These are phyloP conservation scores for Enteromius anoplus DNA, from an alignment of 2,797 vertebrate genomes.

Conservation along the genomic window DNA sequence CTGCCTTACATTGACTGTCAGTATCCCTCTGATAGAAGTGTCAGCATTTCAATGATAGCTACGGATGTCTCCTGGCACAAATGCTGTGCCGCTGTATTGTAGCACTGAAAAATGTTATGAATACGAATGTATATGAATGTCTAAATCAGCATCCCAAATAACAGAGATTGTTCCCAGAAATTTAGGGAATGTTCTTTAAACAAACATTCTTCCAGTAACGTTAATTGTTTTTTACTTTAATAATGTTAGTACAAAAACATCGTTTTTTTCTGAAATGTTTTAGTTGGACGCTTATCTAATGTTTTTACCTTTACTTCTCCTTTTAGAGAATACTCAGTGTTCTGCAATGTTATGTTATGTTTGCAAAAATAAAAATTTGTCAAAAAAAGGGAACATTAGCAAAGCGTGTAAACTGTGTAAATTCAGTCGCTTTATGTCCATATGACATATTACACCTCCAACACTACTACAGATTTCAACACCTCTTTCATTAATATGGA, in stretches of 20 bases:
- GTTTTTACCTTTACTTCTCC: not conserved
- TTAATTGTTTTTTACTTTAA: not conserved
- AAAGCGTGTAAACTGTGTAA: not conserved
- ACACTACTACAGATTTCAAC: not conserved
- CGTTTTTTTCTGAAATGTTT: not conserved
- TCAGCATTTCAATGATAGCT: not conserved
- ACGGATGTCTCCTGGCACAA: not conserved
- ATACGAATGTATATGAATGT: not conserved
- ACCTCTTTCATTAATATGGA: conserved; percentile 1
- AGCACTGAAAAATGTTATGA: not conserved
- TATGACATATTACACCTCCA: conserved; percentile 11
- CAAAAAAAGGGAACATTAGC: not conserved
- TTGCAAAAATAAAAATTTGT: not conserved
- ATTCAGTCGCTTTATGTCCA: not conserved
- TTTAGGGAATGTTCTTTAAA: not conserved
- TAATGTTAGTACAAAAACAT: not conserved
- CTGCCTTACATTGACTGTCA: conserved; percentile 19
- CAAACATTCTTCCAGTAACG: not conserved
- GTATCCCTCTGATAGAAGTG: conserved; percentile 18
- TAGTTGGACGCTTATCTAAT: not conserved
- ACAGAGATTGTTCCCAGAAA: not conserved
- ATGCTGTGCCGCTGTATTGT: not conserved
- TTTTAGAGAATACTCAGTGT: not conserved
- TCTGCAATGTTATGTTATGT: too few relatives aligned
- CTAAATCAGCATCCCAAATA: not conserved